phyloP scores from a whole-genome alignment of 2,888 invertebrate species.

The Ormyrus rosae region DNA sequence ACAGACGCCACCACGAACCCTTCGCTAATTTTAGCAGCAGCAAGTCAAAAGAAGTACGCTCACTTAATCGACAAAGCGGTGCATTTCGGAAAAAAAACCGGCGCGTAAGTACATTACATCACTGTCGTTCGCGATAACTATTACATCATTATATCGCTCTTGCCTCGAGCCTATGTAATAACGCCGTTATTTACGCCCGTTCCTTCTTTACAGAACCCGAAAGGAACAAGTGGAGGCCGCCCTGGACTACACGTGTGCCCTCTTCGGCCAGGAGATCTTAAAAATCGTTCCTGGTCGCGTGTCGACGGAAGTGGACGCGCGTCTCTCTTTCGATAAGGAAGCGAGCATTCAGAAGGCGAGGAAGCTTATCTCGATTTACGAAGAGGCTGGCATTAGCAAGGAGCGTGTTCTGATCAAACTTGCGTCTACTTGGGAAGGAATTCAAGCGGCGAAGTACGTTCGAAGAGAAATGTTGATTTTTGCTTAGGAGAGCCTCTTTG shows the following conservation, averaged over 20 bases:
- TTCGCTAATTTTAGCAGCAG: constrained; percentile 95
- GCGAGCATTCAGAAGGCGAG: constrained; percentile 93
- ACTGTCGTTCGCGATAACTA: neutral
- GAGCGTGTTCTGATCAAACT: constrained; percentile 97
- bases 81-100: constrained; percentile 85
- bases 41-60: constrained; percentile 95
- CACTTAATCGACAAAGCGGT: constrained; percentile 93
- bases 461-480: neutral
- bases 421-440: constrained; percentile 99
- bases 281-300: constrained; percentile 98
- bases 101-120: constrained; percentile 76
- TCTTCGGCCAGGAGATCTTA: constrained; percentile 97
- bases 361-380: constrained; percentile 92
- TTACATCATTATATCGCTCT: too few species aligned
- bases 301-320: constrained; percentile 97
- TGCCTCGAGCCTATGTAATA: neutral
- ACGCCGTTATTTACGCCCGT: neutral
- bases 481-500: too few species aligned
- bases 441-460: constrained; percentile 94
- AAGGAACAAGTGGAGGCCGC: constrained; percentile 89
- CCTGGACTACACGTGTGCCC: constrained; percentile 94
- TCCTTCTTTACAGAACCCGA: constrained; percentile 76
- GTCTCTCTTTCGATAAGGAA: constrained; percentile 95
- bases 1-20: constrained; percentile 99
- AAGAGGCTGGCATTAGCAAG: constrained; percentile 91